These are phyloP conservation scores for Cabera pusaria DNA, from an alignment of 2,888 invertebrate species.

Conservation along the genomic window DNA sequence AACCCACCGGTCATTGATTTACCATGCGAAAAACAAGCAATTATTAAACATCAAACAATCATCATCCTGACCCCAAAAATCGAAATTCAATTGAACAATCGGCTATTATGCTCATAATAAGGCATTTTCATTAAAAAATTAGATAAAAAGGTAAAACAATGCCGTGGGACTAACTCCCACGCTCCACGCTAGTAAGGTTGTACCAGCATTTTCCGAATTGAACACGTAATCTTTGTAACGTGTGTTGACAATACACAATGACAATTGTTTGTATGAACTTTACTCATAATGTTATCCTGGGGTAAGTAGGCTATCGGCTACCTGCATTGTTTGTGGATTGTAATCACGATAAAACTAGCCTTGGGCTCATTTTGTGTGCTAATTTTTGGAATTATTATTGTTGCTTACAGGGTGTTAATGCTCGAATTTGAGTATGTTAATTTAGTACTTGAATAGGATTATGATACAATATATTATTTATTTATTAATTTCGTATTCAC, in stretches of 20 bases:
- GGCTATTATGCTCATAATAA: constrained; percentile 75
- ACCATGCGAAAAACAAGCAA: constrained; percentile 9
- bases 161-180: constrained; percentile 71
- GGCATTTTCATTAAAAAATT: constrained; percentile 61
- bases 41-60: constrained; percentile 24
- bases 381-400: constrained; percentile 12
- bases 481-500: too few species aligned
- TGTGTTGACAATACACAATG: constrained; percentile 36
- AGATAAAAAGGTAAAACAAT: constrained; percentile 66
- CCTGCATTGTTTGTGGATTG: constrained; percentile 25
- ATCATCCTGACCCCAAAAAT: constrained; percentile 39
- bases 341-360: constrained; percentile 14
- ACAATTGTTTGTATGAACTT: constrained; percentile 34
- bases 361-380: constrained; percentile 18
- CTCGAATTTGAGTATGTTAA: too few species aligned
- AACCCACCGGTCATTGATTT: constrained; percentile 7
- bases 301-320: constrained; percentile 31
- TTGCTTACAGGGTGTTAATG: too few species aligned
- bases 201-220: constrained; percentile 38
- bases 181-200: constrained; percentile 33
- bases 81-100: constrained; percentile 72
- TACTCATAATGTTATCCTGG: constrained; percentile 32
- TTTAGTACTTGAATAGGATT: too few species aligned
- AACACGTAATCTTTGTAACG: constrained; percentile 29
- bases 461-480: too few species aligned